Conservation (phyloP, 2,113 vertebrate species). For the Tetrax tetrax region DNA sequence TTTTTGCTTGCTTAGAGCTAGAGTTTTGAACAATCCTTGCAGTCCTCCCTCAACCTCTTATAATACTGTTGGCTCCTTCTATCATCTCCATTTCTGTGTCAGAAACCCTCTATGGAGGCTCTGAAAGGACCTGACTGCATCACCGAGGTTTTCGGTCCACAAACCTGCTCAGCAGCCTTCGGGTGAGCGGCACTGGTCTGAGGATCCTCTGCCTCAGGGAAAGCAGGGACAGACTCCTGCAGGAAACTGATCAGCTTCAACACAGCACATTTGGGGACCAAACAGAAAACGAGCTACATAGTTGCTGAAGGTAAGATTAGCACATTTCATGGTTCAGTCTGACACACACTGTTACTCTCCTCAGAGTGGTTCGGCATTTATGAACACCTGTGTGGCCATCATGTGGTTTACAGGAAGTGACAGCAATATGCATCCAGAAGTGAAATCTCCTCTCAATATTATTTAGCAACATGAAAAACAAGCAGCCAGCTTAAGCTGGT, state of each 20-base stretch:
- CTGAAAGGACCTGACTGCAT: neutral
- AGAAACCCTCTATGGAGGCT: accelerated
- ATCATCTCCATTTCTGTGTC: neutral
- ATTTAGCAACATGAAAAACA: neutral
- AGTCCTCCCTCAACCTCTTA: neutral
- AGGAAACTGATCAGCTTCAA: neutral
- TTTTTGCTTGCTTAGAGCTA: no score
- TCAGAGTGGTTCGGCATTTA: neutral
- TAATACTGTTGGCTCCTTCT: neutral
- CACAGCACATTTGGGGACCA: neutral
- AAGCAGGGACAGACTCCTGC: neutral
- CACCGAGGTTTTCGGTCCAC: neutral
- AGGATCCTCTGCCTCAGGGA: neutral
- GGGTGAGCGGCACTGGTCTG: neutral
- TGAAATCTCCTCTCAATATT: neutral
- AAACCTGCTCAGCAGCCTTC: neutral
- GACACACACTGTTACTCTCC: neutral
- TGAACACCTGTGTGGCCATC: neutral
- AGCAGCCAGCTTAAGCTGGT: neutral
- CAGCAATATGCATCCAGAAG: neutral
- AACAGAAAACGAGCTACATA: neutral
- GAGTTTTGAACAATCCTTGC: neutral
- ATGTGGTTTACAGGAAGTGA: slow-evolving; percentile 5
- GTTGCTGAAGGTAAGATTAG: neutral
- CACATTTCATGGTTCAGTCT: neutral